A percentile compares a stretch with the other conserved stretches of the same genome.
phyloP scores from a whole-genome alignment of 2,797 vertebrate genomes.

The Amblyopsis hoosieri region DNA sequence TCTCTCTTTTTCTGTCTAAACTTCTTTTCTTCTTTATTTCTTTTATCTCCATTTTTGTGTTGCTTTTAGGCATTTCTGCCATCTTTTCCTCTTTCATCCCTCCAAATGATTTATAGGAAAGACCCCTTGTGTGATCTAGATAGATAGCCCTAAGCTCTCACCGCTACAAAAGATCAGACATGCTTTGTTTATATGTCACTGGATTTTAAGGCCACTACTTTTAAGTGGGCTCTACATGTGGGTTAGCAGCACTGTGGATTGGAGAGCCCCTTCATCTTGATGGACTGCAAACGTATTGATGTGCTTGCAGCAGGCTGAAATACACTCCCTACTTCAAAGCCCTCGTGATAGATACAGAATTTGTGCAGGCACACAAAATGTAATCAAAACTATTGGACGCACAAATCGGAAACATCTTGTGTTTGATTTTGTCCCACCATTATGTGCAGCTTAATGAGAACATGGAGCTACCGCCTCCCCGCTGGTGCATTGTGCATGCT shows the following conservation, averaged over 20 bases:
- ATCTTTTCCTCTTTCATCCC: slow-evolving; percentile 41
- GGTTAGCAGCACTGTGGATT: slow-evolving; percentile 4
- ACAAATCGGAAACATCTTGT: slow-evolving; percentile 11
- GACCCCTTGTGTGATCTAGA: slow-evolving; percentile 27
- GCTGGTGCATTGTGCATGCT: slow-evolving; percentile 66
- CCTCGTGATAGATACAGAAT: slow-evolving; percentile 18
- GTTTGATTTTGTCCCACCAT: slow-evolving; percentile 43
- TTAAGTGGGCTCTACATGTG: slow-evolving; percentile 26
- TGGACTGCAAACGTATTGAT: slow-evolving; percentile 20
- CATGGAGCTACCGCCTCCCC: slow-evolving; percentile 46
- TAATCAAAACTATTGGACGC: slow-evolving; percentile 26
- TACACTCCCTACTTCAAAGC: slow-evolving; percentile 32
- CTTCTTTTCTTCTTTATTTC: slow-evolving; percentile 4
- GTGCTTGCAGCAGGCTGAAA: slow-evolving; percentile 6
- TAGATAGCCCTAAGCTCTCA: slow-evolving; percentile 27
- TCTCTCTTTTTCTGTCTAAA: slow-evolving; percentile 8
- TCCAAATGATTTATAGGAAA: slow-evolving; percentile 35
- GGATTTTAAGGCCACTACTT: slow-evolving; percentile 36
- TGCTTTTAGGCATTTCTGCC: slow-evolving; percentile 37
- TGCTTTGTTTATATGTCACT: slow-evolving; percentile 44
- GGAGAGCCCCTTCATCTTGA: not conserved
- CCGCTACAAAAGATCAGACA: slow-evolving; percentile 36
- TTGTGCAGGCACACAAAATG: slow-evolving; percentile 20
- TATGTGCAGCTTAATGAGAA: slow-evolving; percentile 56
- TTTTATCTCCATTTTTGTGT: slow-evolving; percentile 26